phyloP scores from a whole-genome alignment of 2,888 invertebrate species.

The Drosophila pseudotakahashii region DNA sequence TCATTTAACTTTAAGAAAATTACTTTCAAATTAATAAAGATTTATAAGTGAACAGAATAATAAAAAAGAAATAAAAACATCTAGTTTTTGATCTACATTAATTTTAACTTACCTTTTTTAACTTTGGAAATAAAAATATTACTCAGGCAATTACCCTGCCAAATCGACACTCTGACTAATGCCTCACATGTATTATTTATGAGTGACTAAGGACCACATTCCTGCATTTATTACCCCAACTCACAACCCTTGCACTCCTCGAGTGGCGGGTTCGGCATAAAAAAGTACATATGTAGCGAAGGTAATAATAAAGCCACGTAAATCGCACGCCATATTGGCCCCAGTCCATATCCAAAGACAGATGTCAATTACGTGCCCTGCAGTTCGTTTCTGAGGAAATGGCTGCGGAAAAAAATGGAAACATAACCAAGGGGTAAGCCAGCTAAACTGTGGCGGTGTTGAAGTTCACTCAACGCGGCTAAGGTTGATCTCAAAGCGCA shows the following conservation, averaged over 20 bases:
- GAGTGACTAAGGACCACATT: constrained; percentile 7
- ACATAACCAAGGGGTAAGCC: constrained; percentile 14
- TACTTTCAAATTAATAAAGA: too few species aligned
- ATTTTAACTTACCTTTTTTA: not conserved
- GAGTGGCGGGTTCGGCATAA: constrained; percentile 9
- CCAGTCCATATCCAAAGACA: constrained; percentile 61
- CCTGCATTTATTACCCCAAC: constrained; percentile 12
- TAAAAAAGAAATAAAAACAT: not conserved
- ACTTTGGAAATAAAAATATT: not conserved
- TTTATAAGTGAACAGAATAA: too few species aligned
- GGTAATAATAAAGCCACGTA: constrained; percentile 46
- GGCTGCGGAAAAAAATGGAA: constrained; percentile 2
- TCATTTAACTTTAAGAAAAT: too few species aligned
- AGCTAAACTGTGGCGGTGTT: constrained; percentile 27
- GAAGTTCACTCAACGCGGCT: constrained; percentile 22
- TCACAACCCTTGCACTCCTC: constrained; percentile 9
- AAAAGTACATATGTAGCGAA: constrained; percentile 31
- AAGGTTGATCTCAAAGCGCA: constrained; percentile 35
- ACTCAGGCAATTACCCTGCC: constrained; percentile 20
- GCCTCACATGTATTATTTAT: constrained; percentile 2
- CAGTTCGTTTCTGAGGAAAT: constrained; percentile 18
- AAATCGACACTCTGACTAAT: constrained; percentile 15
- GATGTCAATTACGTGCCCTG: constrained; percentile 67
- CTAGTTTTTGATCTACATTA: not conserved
- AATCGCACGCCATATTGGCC: constrained; percentile 61